Evolutionary conservation across 2,113 vertebrate genomes (phyloP).

Genomic region (Galbula dea): DNA sequence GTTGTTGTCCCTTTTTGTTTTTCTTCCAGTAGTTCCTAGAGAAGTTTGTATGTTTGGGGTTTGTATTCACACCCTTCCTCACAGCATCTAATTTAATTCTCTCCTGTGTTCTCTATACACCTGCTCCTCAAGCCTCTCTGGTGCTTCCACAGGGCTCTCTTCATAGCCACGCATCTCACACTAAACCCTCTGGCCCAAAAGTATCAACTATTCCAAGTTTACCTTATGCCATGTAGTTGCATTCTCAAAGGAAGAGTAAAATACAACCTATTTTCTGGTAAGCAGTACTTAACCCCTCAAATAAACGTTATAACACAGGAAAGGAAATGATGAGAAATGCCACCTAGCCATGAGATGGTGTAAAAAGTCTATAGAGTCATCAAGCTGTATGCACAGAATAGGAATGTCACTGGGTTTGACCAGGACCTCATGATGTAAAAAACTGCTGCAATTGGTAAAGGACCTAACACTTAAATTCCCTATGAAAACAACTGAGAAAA

Average conservation of each 20-base stretch:
- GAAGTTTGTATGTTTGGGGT: background rate
- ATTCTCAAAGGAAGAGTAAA: background rate
- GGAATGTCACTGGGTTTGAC: background rate
- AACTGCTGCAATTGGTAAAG: background rate
- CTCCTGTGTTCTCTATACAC: background rate
- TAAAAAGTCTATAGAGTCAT: background rate
- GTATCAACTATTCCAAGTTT: background rate
- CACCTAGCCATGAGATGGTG: background rate
- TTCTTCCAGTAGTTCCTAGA: background rate
- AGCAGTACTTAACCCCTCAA: background rate
- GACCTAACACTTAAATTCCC: background rate
- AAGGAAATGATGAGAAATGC: background rate
- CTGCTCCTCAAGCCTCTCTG: background rate
- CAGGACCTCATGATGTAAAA: background rate
- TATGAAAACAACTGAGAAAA: background rate
- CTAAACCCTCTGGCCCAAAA: background rate
- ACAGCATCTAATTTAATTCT: background rate
- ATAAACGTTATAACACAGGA: background rate
- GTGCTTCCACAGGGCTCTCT: background rate
- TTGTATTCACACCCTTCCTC: background rate
- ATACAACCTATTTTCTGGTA: background rate
- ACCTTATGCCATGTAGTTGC: background rate
- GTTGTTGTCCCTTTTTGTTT: background rate
- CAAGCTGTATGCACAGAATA: fast-evolving
- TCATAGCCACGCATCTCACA: background rate